Conservation (phyloP, 2,113 vertebrate genomes). For the Ophiodon elongatus region DNA sequence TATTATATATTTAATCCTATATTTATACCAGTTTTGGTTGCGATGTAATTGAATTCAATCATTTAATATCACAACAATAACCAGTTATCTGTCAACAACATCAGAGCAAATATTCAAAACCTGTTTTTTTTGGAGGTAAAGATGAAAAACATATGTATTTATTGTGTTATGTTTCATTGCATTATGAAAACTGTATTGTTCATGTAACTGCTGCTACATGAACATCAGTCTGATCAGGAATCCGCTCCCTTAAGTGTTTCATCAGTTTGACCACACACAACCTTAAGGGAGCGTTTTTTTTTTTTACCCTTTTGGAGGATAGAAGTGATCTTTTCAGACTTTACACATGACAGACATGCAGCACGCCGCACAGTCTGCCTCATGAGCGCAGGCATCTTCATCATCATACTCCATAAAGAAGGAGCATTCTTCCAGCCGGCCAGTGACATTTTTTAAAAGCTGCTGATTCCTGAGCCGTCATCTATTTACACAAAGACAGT, state of each 20-base stretch:
- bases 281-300: neutral
- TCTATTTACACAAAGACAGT: neutral
- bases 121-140: neutral
- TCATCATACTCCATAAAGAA: neutral
- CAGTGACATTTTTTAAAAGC: neutral
- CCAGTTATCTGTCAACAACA: neutral
- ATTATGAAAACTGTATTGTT: neutral
- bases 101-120: neutral
- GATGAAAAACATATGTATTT: neutral
- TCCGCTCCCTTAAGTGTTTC: neutral
- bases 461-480: neutral
- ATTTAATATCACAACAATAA: neutral
- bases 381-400: neutral
- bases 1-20: no score
- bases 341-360: neutral
- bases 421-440: neutral
- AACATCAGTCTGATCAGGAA: neutral
- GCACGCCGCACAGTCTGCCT: slow-evolving; percentile 2
- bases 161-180: neutral
- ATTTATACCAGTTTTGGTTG: neutral
- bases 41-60: neutral
- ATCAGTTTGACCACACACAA: neutral
- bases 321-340: neutral
- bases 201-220: neutral
- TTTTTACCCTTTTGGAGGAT: neutral